Percentiles rank a stretch among this genome's conserved stretches.
Conservation (phyloP, 1,140 invertebrate species). For the Philotrypesis tridentata region DNA sequence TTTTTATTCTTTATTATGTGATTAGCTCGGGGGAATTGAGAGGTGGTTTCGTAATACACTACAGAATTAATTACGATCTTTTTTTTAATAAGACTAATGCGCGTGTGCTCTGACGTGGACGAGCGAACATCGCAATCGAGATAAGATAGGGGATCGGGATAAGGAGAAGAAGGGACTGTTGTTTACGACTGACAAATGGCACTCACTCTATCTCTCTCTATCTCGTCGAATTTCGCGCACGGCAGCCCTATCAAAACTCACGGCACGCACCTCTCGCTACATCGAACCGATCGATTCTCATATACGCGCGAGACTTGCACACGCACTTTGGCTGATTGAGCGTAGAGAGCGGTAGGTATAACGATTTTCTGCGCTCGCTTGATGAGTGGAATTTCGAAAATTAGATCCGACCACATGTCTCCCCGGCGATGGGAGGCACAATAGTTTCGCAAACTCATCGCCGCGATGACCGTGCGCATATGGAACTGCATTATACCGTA, state of each 20-base stretch:
- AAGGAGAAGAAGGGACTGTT: neutral
- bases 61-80: no score
- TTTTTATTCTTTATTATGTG: neutral
- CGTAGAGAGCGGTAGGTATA: neutral
- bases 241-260: neutral
- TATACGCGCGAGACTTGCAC: neutral
- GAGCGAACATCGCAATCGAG: neutral
- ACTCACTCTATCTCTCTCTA: no score
- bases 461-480: slow-evolving; percentile 3
- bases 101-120: no score
- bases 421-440: neutral
- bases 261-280: neutral
- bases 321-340: slow-evolving; percentile 31
- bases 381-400: neutral
- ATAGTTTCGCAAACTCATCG: slow-evolving; percentile 31
- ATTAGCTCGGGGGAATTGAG: neutral
- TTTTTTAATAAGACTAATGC: no score
- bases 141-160: neutral
- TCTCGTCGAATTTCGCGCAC: neutral
- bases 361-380: neutral
- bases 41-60: neutral
- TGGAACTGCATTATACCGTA: neutral
- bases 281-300: neutral
- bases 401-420: slow-evolving; percentile 21
- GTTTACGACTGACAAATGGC: neutral